A percentile compares a stretch with the other conserved stretches of the same genome.
Conservation (phyloP, 2,888 invertebrate species). For the Xestia xanthographa region DNA sequence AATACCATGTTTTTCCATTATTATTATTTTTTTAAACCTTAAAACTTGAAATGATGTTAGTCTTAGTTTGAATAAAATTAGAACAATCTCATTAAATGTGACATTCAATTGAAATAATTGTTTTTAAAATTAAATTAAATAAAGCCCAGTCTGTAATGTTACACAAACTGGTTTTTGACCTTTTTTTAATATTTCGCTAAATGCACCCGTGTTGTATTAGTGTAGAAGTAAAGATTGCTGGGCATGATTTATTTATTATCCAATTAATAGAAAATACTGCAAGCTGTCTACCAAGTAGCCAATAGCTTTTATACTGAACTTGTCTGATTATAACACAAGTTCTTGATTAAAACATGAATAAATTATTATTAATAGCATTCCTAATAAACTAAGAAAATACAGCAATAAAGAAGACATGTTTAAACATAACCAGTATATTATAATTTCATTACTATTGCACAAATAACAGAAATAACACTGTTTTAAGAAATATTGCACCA, state of each 20-base stretch:
- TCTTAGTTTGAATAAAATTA: not conserved
- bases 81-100: not conserved
- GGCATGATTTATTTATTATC: not conserved
- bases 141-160: too few relatives aligned
- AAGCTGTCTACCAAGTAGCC: not conserved
- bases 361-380: conserved; percentile 16
- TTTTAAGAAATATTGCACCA: conserved; percentile 40
- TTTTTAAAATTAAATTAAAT: not conserved
- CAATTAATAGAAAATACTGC: not conserved
- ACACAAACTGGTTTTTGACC: too few relatives aligned
- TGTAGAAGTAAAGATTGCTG: not conserved
- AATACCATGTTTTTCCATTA: not conserved
- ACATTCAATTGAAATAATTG: not conserved
- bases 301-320: not conserved
- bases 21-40: not conserved
- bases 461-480: conserved; percentile 34
- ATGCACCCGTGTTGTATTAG: not conserved
- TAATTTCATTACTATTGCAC: conserved; percentile 53
- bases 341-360: not conserved
- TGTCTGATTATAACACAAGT: not conserved
- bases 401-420: conserved; percentile 21
- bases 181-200: not conserved
- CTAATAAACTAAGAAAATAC: not conserved
- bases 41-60: not conserved
- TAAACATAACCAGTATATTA: conserved; percentile 1